A percentile compares a stretch with the other conserved stretches of the same genome.
Conservation (phyloP, 2,888 invertebrate species). For the Pterostichus madidus region DNA sequence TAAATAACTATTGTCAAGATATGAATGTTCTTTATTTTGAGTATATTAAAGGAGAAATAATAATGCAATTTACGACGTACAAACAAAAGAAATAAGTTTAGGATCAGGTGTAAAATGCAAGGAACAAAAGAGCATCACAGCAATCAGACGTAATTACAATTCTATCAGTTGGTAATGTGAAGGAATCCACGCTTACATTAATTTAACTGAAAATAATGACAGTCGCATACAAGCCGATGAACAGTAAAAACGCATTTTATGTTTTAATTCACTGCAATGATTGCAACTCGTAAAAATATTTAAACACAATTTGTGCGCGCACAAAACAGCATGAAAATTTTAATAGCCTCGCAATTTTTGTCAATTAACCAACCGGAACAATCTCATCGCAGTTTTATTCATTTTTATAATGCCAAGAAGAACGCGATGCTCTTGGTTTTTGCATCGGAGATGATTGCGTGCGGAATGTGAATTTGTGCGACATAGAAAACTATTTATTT, state of each 20-base stretch:
- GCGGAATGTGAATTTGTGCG: conserved; percentile 58
- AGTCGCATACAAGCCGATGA: conserved; percentile 20
- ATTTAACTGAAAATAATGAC: conserved; percentile 36
- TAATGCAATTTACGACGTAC: no score
- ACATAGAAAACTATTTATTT: conserved; percentile 62
- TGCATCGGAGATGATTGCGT: conserved; percentile 50
- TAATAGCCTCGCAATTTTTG: conserved; percentile 50
- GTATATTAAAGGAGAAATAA: no score
- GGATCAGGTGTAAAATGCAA: conserved; percentile 3
- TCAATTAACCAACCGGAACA: conserved; percentile 7
- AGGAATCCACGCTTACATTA: conserved; percentile 28
- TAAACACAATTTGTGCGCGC: conserved; percentile 42
- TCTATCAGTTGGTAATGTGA: conserved; percentile 38
- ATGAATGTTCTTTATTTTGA: no score
- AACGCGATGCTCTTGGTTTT: conserved; percentile 21
- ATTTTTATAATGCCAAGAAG: conserved; percentile 14
- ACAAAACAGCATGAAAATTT: conserved; percentile 58
- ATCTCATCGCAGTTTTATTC: conserved; percentile 12
- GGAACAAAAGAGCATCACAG: conserved; percentile 5
- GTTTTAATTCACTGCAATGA: conserved; percentile 45
- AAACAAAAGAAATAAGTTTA: background rate
- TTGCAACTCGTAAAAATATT: conserved; percentile 57
- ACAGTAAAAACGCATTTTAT: conserved; percentile 48
- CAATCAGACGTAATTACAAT: conserved; percentile 42
- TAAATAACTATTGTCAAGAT: no score